A percentile compares a stretch with the other conserved stretches of the same genome.
These are phyloP conservation scores for Bombylius discolor DNA, from an alignment of 2,888 invertebrate genomes.

Conservation along the genomic window DNA sequence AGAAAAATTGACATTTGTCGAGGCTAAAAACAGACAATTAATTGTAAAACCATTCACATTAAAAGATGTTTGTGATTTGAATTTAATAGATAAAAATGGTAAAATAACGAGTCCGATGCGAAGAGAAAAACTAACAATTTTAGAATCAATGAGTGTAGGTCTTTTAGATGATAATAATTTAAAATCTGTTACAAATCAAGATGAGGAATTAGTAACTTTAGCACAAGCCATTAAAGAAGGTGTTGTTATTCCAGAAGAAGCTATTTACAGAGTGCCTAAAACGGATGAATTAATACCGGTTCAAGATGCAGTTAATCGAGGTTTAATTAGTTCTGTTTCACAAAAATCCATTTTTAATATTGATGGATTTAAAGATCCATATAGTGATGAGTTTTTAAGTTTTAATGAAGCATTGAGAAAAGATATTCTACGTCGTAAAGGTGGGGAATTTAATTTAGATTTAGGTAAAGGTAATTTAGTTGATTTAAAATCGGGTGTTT, in stretches of 20 bases:
- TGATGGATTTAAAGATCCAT: constrained; percentile 75
- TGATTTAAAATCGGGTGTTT: constrained; percentile 65
- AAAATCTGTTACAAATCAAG: constrained; percentile 72
- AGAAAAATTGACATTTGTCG: constrained; percentile 63
- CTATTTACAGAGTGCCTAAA: constrained; percentile 60
- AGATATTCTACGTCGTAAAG: constrained; percentile 61
- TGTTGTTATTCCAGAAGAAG: constrained; percentile 59
- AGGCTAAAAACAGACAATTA: constrained; percentile 68
- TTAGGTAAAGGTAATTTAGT: constrained; percentile 65
- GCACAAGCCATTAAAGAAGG: constrained; percentile 72
- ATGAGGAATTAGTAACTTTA: constrained; percentile 67
- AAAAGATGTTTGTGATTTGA: constrained; percentile 71
- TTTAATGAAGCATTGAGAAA: constrained; percentile 69
- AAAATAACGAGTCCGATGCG: constrained; percentile 72
- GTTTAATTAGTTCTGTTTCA: constrained; percentile 74
- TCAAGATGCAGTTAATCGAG: constrained; percentile 78
- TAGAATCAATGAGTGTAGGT: constrained; percentile 77
- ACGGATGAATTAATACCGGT: constrained; percentile 62
- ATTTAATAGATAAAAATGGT: constrained; percentile 61
- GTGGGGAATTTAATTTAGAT: constrained; percentile 55
- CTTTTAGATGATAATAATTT: constrained; percentile 72
- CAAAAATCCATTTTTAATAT: constrained; percentile 85
- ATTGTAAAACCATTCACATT: constrained; percentile 86
- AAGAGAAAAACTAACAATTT: constrained; percentile 58
- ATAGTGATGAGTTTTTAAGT: constrained; percentile 67